These are phyloP conservation scores for Heliangelus exortis DNA, from an alignment of 2,797 vertebrate species.

Conservation along the genomic window DNA sequence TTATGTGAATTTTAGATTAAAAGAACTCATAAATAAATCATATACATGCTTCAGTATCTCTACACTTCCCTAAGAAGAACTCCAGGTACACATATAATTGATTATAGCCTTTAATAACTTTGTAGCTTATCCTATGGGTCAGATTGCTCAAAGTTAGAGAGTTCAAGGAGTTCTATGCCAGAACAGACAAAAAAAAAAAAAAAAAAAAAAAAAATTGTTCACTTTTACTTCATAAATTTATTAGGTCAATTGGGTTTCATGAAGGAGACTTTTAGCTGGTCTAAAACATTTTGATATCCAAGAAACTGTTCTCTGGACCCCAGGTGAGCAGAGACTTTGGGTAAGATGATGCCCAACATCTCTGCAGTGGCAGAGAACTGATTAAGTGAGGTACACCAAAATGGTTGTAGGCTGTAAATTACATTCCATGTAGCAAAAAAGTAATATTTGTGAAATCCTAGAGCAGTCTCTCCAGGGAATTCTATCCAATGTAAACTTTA, in stretches of 20 bases:
- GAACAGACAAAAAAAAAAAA: background rate
- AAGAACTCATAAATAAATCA: slow-evolving; percentile 53
- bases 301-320: background rate
- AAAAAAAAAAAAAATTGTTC: background rate
- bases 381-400: background rate
- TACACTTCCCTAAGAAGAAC: background rate
- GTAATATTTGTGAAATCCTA: background rate
- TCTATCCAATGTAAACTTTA: background rate
- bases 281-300: background rate
- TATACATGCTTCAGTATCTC: background rate
- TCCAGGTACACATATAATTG: background rate
- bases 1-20: slow-evolving; percentile 49
- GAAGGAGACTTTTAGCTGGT: background rate
- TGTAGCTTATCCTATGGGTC: background rate
- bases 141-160: background rate
- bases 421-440: background rate
- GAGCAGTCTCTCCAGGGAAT: background rate
- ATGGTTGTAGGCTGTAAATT: background rate
- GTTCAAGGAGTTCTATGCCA: background rate
- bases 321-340: background rate
- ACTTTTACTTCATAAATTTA: background rate
- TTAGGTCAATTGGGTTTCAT: background rate
- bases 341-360: background rate
- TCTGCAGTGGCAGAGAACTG: background rate
- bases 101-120: background rate